Conservation (phyloP, 30 jellyfish, hydroid and myxozoan species). For the Hydractinia echinata region DNA sequence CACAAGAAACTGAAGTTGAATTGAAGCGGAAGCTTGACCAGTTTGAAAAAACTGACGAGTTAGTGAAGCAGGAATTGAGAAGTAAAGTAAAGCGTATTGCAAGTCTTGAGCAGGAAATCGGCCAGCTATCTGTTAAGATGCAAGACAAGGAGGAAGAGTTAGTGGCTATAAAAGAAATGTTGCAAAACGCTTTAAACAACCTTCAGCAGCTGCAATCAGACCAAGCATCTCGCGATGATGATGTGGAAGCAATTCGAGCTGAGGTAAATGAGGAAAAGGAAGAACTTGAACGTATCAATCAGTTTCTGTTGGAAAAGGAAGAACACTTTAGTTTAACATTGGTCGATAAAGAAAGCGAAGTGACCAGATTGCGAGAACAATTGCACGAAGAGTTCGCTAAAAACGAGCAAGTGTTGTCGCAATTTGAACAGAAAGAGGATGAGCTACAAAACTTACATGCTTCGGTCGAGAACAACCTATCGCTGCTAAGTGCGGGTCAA, state of each 20-base stretch:
- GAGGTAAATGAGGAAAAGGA: not conserved
- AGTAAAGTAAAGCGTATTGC: not conserved
- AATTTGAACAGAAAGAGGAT: not conserved
- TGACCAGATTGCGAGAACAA: not conserved
- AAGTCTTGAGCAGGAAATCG: too few species aligned
- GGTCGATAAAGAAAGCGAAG: not conserved
- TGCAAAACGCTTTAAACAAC: not conserved
- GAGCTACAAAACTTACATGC: not conserved
- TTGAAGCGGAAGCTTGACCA: not conserved
- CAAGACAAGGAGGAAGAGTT: not conserved
- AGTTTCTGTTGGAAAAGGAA: not conserved
- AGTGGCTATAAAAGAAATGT: constrained; percentile 7
- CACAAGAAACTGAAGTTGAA: not conserved
- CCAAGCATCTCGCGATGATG: too few species aligned
- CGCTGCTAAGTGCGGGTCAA: not conserved
- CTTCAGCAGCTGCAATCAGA: constrained; percentile 18
- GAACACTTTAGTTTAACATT: not conserved
- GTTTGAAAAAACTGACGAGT: not conserved
- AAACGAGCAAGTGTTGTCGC: not conserved
- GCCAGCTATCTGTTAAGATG: too few species aligned
- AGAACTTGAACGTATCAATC: not conserved
- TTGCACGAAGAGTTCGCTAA: not conserved
- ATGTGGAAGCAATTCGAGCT: not conserved
- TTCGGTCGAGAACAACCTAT: not conserved
- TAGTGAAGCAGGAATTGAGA: not conserved